Conservation (phyloP, 2,888 invertebrate species). For the Osedax frankpressi region DNA sequence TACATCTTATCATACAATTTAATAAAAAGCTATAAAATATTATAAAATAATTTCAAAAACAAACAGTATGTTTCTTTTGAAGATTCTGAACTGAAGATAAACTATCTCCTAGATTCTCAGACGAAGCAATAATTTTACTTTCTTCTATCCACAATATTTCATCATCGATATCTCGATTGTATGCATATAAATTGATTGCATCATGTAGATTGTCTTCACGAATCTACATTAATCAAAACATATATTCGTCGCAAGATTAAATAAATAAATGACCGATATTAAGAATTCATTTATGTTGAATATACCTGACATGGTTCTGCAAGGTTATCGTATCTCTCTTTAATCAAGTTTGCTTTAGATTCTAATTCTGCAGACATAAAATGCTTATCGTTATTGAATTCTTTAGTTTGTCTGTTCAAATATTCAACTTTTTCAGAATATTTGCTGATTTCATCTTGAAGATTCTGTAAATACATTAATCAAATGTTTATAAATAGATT, state of each 20-base stretch:
- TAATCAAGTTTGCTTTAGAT: neutral
- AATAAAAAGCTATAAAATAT: neutral
- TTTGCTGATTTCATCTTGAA: neutral
- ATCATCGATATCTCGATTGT: conserved; percentile 79
- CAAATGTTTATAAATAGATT: neutral
- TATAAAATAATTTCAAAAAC: neutral
- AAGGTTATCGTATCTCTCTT: conserved; percentile 59
- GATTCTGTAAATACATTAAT: neutral
- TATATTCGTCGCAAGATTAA: too few species aligned
- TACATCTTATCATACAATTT: too few species aligned
- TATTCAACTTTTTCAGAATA: neutral
- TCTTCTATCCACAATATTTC: conserved; percentile 80
- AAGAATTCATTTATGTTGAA: too few species aligned
- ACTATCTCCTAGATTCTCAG: conserved; percentile 56
- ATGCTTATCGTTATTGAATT: neutral
- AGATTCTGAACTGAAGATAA: conserved; percentile 69
- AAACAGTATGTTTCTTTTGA: conserved; percentile 67
- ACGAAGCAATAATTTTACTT: conserved; percentile 59
- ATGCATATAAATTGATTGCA: conserved; percentile 72
- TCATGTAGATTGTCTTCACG: conserved; percentile 82
- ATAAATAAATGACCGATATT: too few species aligned
- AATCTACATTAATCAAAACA: too few species aligned
- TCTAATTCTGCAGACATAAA: neutral
- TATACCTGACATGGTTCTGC: conserved; percentile 67
- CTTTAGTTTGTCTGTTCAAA: neutral